Evolutionary conservation across 1,140 invertebrate genomes (phyloP), one percentile per base, ranked within the genome.

Genomic region (Odontomachus brunneus): DNA sequence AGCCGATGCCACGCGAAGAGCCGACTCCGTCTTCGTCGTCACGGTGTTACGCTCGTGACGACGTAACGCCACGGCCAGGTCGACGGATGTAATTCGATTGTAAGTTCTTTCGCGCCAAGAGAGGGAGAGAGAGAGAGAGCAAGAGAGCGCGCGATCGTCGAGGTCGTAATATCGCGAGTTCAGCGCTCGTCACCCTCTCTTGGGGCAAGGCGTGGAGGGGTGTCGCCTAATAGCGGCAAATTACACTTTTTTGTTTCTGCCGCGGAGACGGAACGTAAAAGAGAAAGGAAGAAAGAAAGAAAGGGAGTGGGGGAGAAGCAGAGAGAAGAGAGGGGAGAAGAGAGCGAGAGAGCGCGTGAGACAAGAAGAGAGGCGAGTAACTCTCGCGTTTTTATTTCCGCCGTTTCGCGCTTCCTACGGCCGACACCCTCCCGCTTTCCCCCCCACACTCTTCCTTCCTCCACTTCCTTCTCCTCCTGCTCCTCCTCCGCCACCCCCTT

Each of bases 321-420:
- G 9, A 11, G 9, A 11, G 38, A 44, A 44, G 38, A 44, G 38
- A 44, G 3, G 38, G 38, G n/a, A 11, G 59, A 29, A 44, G 38
- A 44, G 38, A 3, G 38, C 38, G 53, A 14, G 19, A 24, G 67
- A 71, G 48, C 22, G 12, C 7, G 26, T 53, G 48, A 66, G 19
- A 53, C 24, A 60, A 51, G 73, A 29, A 48, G 69, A 72, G 82
- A 73, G 48, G 53, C 62, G 84, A 84, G 84, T 90, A 92, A 91
- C 89, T 92, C 91, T 92, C 90, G 88, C 92, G 91, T 92, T 92
- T 93, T 93, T 93, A 92, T 93, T 92, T 92, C 90, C 89, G 84
- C 65, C 83, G 83, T 89, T 84, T 86, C 84, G 82, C 55, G 74
- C 74, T 86, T 78, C 82, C 62, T 63, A 53, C 75, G 55, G 53